These are phyloP conservation scores for Struthio camelus DNA, from an alignment of 2,113 vertebrate genomes.

Conservation along the genomic window DNA sequence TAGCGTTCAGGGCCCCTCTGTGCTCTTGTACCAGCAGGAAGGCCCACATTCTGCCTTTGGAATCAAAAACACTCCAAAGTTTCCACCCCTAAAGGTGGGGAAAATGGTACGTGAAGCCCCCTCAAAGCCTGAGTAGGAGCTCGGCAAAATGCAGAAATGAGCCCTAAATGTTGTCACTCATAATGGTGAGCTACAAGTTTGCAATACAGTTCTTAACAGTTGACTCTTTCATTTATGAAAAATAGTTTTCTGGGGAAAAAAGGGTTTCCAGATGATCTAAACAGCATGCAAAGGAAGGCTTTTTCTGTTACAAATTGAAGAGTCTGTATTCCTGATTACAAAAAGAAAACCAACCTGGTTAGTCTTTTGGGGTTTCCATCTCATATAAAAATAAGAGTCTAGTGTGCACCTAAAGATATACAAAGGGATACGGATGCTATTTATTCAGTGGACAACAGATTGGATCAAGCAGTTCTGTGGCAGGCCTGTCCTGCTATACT, in stretches of 20 bases:
- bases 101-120: too few relatives aligned
- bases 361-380: neutral
- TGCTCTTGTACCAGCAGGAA: too few relatives aligned
- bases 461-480: neutral
- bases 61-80: too few relatives aligned
- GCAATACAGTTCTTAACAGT: neutral
- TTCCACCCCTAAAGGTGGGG: too few relatives aligned
- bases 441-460: neutral
- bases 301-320: neutral
- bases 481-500: neutral
- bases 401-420: neutral
- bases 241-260: neutral
- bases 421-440: neutral
- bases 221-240: neutral
- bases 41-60: too few relatives aligned
- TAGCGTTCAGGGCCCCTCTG: too few relatives aligned
- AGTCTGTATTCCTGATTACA: neutral
- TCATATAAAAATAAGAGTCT: neutral
- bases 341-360: neutral
- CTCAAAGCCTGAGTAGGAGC: neutral
- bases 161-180: neutral
- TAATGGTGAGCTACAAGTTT: too few relatives aligned
- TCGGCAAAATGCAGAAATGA: neutral
- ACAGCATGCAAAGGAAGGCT: neutral
- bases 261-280: neutral